A percentile compares a stretch with the other conserved stretches of the same genome.
These are phyloP conservation scores for Ammodytes dubius DNA, from an alignment of 2,113 vertebrate genomes.

Conservation along the genomic window DNA sequence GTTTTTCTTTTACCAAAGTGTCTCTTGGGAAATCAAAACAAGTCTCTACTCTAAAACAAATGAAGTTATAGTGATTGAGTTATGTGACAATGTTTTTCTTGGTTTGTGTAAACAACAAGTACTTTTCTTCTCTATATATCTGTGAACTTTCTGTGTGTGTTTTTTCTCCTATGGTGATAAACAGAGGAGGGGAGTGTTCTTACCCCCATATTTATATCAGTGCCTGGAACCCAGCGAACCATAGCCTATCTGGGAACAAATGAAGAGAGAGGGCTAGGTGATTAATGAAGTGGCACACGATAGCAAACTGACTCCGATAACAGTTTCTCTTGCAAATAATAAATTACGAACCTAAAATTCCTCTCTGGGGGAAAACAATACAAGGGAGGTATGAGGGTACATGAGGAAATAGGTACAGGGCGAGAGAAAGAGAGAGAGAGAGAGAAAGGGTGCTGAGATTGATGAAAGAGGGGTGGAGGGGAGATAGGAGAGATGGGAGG, in stretches of 20 bases:
- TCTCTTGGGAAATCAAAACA: slow-evolving; percentile 18
- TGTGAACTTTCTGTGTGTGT: slow-evolving; percentile 43
- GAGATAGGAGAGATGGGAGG: slow-evolving; percentile 42
- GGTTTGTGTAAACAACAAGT: slow-evolving; percentile 22
- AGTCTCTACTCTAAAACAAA: not conserved
- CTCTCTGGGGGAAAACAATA: slow-evolving; percentile 54
- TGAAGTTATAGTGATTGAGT: not conserved
- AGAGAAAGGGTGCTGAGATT: slow-evolving; percentile 19
- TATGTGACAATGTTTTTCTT: not conserved
- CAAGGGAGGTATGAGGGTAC: slow-evolving; percentile 61
- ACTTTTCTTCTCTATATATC: slow-evolving; percentile 30
- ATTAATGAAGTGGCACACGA: slow-evolving; percentile 87
- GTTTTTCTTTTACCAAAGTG: not conserved
- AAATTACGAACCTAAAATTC: slow-evolving; percentile 85
- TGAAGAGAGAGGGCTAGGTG: slow-evolving; percentile 81
- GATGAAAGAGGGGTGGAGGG: slow-evolving; percentile 49
- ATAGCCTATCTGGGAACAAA: slow-evolving; percentile 86
- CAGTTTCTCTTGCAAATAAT: slow-evolving; percentile 86
- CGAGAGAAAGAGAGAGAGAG: slow-evolving; percentile 11
- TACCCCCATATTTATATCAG: slow-evolving; percentile 86
- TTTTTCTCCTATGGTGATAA: slow-evolving; percentile 79
- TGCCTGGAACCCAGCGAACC: slow-evolving; percentile 82
- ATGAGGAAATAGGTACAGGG: slow-evolving; percentile 39
- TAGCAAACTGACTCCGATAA: slow-evolving; percentile 86
- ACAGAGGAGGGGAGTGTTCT: slow-evolving; percentile 76